Base-by-base conservation (phyloP, 2,888 invertebrate species). In the Noctua comes region DNA sequence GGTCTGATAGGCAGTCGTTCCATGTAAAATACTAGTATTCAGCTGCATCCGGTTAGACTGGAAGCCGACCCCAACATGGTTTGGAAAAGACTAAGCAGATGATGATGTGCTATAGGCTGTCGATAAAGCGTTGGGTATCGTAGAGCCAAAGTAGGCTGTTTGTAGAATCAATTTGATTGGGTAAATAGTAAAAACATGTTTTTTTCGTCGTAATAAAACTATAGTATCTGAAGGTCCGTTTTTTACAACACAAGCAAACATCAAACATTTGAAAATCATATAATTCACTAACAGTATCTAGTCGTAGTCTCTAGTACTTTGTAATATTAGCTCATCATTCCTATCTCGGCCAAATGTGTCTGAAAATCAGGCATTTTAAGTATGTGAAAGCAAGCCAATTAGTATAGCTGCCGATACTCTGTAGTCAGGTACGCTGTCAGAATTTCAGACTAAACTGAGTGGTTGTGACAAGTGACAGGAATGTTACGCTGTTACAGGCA, bases 311-410 rank as follows among this genome's bases (percentile, higher is more conserved):
- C 8, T 31, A 62, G 31, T 31, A 31, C 59, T 62, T 62, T 31
- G 31, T 62, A 21, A 62, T 21, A 31, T 62, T 62, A 62, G 7
- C 27, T 54, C 51, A 27, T 59, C 16, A 62, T 10, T 18, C 27
- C 16, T 4, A 3, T 40, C 21, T 13, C 31, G 36, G 18, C 27
- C 36, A 79, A 79, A 84, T 64, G 24, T 57, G 62, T 72, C n/a
- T 64, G 40, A 43, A 80, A 73, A 62, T 81, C 66, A 43, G 68
- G 18, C 79, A 68, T 57, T 80, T 71, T 54, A 40, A 40, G 40
- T 40, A 62, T 54, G 36, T 51, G 68, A 68, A 84, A 57, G 43
- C 73, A 68, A 57, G 43, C 72, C 72, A 72, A 72, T 80, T 80
- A 84, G 40, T 27, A n/a, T 46, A 36, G 18, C 72, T 72, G 48